Conservation (phyloP, 2,797 vertebrate genomes). For the Poliocrania exsul region DNA sequence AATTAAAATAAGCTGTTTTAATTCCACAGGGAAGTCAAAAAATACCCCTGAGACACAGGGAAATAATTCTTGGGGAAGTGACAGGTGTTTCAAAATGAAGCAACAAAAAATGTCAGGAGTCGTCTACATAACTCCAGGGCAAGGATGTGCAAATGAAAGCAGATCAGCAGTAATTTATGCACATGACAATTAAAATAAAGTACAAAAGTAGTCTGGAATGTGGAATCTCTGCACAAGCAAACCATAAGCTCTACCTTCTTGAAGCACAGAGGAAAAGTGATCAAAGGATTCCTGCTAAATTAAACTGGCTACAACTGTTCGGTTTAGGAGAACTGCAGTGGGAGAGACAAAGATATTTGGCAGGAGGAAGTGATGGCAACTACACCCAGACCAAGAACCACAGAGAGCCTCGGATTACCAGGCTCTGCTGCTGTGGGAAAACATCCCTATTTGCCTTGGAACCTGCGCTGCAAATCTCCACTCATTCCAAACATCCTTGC, state of each 20-base stretch:
- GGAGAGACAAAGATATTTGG: neutral
- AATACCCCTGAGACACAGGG: neutral
- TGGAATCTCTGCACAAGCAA: neutral
- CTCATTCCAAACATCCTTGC: neutral
- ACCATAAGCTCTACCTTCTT: neutral
- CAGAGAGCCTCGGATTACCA: neutral
- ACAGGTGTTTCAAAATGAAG: conserved; percentile 22
- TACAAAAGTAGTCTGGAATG: neutral
- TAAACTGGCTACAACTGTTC: neutral
- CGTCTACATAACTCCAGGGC: conserved; percentile 7
- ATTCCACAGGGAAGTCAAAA: neutral
- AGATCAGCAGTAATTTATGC: conserved; percentile 15
- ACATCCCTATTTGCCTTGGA: neutral
- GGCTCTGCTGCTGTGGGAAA: neutral
- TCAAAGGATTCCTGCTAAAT: neutral
- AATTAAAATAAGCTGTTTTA: neutral
- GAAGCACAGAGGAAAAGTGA: neutral
- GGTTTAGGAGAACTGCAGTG: neutral
- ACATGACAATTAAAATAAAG: neutral
- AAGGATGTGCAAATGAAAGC: neutral
- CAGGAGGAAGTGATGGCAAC: neutral
- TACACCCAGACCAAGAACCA: neutral
- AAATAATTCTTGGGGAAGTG: neutral
- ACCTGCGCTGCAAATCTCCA: neutral
- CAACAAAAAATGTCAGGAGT: neutral